Evolutionary conservation across 2,113 vertebrate genomes (phyloP).

Genomic region (Nerophis ophidion): DNA sequence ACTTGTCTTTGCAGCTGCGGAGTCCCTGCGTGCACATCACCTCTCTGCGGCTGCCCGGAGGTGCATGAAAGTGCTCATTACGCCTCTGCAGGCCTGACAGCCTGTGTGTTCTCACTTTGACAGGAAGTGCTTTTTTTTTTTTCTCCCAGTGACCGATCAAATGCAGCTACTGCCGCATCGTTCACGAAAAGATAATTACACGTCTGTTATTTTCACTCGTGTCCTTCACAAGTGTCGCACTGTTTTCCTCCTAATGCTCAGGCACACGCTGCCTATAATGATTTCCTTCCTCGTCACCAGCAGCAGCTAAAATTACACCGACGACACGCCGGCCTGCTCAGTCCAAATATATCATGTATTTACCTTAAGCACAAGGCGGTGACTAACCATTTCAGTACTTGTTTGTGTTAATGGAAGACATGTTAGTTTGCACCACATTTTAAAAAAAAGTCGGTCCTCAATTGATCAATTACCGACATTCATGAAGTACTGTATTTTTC

Average conservation of each 20-base stretch:
- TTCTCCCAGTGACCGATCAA: slow-evolving; percentile 32
- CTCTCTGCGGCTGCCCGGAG: slow-evolving; percentile 40
- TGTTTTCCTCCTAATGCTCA: slow-evolving; percentile 24
- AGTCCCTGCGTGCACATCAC: slow-evolving; percentile 38
- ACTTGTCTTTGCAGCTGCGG: slow-evolving; percentile 37
- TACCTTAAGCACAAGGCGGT: too few relatives aligned
- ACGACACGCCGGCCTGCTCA: too few relatives aligned
- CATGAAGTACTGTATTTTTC: too few relatives aligned
- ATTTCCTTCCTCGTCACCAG: slow-evolving; percentile 28
- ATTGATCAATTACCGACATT: too few relatives aligned
- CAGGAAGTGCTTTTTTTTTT: slow-evolving; percentile 3
- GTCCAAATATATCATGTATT: too few relatives aligned
- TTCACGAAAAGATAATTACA: slow-evolving; percentile 40
- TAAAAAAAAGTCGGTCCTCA: too few relatives aligned
- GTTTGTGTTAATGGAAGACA: too few relatives aligned
- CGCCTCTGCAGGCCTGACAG: slow-evolving; percentile 30
- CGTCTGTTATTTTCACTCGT: slow-evolving; percentile 45
- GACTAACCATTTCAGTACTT: too few relatives aligned
- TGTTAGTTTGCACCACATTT: too few relatives aligned
- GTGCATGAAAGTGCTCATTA: slow-evolving; percentile 53
- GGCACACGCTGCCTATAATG: slow-evolving; percentile 43
- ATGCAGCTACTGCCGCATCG: slow-evolving; percentile 34
- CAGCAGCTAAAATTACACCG: too few relatives aligned
- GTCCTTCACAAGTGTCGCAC: slow-evolving; percentile 39
- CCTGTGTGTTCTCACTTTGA: not conserved